These are phyloP conservation scores for Trachemys scripta DNA, from an alignment of 2,113 vertebrate genomes.

Conservation along the genomic window DNA sequence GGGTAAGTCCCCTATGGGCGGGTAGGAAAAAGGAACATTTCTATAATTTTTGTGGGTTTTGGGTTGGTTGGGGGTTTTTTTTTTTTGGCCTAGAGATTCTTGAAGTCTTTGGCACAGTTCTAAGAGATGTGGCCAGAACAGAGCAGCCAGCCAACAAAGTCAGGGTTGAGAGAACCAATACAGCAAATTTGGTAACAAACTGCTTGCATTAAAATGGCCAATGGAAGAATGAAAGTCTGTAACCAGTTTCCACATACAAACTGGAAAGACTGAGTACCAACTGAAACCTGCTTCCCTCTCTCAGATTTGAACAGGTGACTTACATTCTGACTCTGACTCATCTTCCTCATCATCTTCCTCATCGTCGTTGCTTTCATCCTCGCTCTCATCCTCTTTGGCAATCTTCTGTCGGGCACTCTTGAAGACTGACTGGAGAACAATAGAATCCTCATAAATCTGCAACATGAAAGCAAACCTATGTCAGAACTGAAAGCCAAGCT, in stretches of 20 bases:
- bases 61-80: too few relatives aligned
- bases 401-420: slow-evolving; percentile 97
- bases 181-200: background rate
- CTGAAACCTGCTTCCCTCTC: background rate
- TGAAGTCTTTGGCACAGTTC: background rate
- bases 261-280: background rate
- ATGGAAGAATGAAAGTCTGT: fast-evolving
- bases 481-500: slow-evolving; percentile 30
- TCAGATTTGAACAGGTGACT: slow-evolving; percentile 28
- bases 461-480: background rate
- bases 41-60: background rate
- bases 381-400: slow-evolving; percentile 95
- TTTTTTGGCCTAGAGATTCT: background rate
- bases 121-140: background rate
- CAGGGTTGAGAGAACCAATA: background rate
- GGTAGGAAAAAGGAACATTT: background rate
- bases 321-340: slow-evolving; percentile 91
- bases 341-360: slow-evolving; percentile 91
- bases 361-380: slow-evolving; percentile 91
- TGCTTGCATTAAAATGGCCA: background rate
- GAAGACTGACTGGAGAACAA: slow-evolving; percentile 98
- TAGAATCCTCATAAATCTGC: slow-evolving; percentile 98
- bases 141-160: background rate
- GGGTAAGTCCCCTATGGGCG: background rate
- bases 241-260: background rate